Conservation (phyloP, 2,888 invertebrate genomes). For the Megastigmus dorsalis region DNA sequence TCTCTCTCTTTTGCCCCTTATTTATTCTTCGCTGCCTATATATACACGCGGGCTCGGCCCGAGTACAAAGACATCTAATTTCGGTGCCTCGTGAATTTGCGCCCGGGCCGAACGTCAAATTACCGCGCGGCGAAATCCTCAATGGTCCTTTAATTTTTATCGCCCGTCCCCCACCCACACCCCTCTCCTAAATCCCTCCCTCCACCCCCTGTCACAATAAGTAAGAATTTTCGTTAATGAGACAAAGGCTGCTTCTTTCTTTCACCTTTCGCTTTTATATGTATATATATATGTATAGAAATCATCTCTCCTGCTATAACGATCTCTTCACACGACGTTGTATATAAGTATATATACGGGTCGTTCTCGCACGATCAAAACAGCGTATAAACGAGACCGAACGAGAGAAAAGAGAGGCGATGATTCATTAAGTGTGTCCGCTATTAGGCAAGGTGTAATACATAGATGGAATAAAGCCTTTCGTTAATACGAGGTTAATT, state of each 20-base stretch:
- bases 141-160: conserved; percentile 48
- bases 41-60: background rate
- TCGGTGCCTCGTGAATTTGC: conserved; percentile 27
- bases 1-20: background rate
- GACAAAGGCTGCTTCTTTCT: conserved; percentile 31
- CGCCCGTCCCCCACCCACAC: too few species aligned
- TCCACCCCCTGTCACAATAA: conserved; percentile 16
- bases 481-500: conserved; percentile 36
- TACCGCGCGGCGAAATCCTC: conserved; percentile 1
- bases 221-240: conserved; percentile 39
- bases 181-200: too few species aligned
- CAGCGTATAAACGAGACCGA: too few species aligned
- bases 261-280: too few species aligned
- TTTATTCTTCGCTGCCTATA: conserved; percentile 19
- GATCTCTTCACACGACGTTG: too few species aligned
- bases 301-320: too few species aligned
- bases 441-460: too few species aligned
- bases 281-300: too few species aligned
- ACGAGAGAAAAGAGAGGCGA: too few species aligned
- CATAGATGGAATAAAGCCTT: conserved; percentile 16
- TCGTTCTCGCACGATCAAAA: too few species aligned
- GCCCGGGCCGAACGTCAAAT: conserved; percentile 15
- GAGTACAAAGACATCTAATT: conserved; percentile 46
- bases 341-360: too few species aligned
- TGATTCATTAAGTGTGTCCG: too few species aligned